phyloP scores from a whole-genome alignment of 2,797 vertebrate species.

The Gymnoscopelus microlampas region DNA sequence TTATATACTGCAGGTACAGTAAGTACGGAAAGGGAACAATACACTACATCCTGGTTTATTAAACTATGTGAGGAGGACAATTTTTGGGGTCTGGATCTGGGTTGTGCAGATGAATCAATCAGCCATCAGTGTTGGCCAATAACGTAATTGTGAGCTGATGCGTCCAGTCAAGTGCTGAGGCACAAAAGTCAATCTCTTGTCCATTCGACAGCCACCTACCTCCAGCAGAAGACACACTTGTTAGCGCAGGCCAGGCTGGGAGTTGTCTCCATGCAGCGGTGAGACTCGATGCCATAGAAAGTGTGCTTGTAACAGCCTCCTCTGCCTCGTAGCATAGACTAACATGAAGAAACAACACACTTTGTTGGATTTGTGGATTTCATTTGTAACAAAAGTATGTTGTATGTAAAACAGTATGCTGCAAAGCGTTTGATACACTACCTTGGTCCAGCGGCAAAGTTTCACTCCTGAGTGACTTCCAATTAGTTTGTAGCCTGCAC shows the following conservation, averaged over 20 bases:
- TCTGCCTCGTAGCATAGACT: slow-evolving; percentile 94
- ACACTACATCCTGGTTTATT: not conserved
- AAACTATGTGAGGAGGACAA: not conserved
- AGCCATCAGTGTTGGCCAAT: not conserved
- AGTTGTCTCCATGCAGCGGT: slow-evolving; percentile 96
- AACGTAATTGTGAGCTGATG: too few species aligned
- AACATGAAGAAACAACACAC: slow-evolving; percentile 2
- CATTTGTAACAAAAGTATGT: not conserved
- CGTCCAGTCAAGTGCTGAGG: too few species aligned
- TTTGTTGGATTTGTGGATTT: not conserved
- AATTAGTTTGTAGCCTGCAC: slow-evolving; percentile 91
- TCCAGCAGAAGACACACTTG: slow-evolving; percentile 98
- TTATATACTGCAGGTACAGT: too few species aligned
- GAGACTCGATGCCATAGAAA: slow-evolving; percentile 95
- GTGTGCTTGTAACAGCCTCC: slow-evolving; percentile 98
- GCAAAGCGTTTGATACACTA: not conserved
- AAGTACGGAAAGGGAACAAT: not conserved
- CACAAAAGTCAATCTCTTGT: not conserved
- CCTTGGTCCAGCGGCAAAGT: slow-evolving; percentile 96
- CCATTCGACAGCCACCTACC: slow-evolving; percentile 73
- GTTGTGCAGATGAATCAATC: not conserved
- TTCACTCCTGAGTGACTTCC: slow-evolving; percentile 97
- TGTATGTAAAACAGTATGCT: not conserved
- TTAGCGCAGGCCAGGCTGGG: slow-evolving; percentile 96
- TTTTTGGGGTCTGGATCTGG: too few species aligned